Conservation (phyloP, 2,797 vertebrate species). For the Prionace glauca region DNA sequence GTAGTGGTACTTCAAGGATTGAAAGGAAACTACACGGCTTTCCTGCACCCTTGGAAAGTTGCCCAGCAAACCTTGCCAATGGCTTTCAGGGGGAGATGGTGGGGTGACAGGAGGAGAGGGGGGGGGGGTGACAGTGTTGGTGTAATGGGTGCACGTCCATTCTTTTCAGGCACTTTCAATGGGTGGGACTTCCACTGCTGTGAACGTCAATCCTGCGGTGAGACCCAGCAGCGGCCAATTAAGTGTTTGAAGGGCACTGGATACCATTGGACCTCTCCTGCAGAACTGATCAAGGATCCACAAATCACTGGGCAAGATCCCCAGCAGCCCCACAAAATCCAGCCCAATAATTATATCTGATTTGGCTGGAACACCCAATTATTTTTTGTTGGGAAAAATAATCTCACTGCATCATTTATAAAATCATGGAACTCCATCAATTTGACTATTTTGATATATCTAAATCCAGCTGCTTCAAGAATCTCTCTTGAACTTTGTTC, state of each 20-base stretch:
- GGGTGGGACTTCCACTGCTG: too few species aligned
- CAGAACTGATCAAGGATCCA: neutral
- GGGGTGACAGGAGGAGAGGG: too few species aligned
- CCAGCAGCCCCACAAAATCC: neutral
- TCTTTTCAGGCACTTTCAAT: too few species aligned
- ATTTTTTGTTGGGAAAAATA: neutral
- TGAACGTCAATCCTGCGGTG: neutral
- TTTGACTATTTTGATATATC: neutral
- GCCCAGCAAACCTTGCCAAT: too few species aligned
- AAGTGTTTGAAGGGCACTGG: too few species aligned
- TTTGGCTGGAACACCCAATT: neutral
- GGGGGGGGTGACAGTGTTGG: too few species aligned
- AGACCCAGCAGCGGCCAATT: neutral
- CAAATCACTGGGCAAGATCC: neutral
- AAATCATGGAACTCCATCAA: neutral
- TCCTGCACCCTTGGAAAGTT: too few species aligned
- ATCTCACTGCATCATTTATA: neutral
- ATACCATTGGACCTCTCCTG: neutral
- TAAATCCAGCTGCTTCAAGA: neutral
- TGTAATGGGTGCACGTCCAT: too few species aligned
- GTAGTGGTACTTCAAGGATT: too few species aligned
- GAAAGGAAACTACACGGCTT: too few species aligned
- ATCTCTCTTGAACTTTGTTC: neutral
- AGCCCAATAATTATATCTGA: neutral
- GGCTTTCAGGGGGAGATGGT: too few species aligned